phyloP scores from a whole-genome alignment of 2,888 invertebrate genomes.

The Drosophila acutilabella region DNA sequence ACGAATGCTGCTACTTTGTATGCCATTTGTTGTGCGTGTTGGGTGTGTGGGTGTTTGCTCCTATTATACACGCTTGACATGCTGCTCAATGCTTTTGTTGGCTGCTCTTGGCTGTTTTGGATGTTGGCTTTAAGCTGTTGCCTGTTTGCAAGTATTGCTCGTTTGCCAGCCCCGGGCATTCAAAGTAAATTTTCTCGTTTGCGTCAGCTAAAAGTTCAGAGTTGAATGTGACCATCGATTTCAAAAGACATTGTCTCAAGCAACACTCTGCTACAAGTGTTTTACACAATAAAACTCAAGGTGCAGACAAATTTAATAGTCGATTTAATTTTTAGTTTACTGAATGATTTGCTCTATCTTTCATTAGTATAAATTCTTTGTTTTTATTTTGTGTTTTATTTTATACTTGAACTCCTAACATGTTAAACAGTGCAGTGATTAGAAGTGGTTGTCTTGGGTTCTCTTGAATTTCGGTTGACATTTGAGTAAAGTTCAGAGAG shows the following conservation, averaged over 20 bases:
- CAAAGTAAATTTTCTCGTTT: conserved; percentile 37
- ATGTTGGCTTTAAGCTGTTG: not conserved
- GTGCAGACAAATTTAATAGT: not conserved
- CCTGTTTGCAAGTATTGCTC: conserved; percentile 13
- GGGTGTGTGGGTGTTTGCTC: conserved; percentile 28
- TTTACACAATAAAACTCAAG: not conserved
- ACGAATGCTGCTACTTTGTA: conserved; percentile 54
- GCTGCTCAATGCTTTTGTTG: conserved; percentile 42
- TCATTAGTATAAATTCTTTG: too few relatives aligned
- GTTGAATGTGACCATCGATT: conserved; percentile 72
- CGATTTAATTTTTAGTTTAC: not conserved
- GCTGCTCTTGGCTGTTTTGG: conserved; percentile 9
- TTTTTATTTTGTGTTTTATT: not conserved
- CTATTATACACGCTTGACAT: conserved; percentile 70
- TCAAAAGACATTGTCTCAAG: conserved; percentile 36
- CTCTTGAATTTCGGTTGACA: conserved; percentile 29
- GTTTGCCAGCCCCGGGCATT: conserved; percentile 21
- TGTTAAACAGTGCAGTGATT: conserved; percentile 27
- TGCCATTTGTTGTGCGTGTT: conserved; percentile 65
- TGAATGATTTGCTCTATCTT: too few relatives aligned
- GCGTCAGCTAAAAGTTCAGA: conserved; percentile 73
- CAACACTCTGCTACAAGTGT: conserved; percentile 23
- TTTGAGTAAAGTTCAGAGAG: conserved; percentile 42
- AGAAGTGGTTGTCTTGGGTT: not conserved
- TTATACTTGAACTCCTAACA: not conserved